These are phyloP conservation scores for Luffia ferchaultella DNA, from an alignment of 2,888 invertebrate species.

Conservation along the genomic window DNA sequence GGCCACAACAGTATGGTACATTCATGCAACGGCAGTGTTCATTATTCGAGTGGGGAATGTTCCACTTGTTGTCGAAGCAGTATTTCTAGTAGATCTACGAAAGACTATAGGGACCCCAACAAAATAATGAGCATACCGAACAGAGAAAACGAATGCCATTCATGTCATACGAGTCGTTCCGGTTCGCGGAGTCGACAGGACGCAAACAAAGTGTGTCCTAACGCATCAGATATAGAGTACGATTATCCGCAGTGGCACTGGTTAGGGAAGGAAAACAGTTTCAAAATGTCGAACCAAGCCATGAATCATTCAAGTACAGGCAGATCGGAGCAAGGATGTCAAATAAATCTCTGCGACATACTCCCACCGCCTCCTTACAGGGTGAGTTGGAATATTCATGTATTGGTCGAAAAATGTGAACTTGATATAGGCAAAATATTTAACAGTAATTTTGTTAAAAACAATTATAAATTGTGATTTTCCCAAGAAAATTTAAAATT, in stretches of 20 bases:
- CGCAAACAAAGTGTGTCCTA: conserved; percentile 58
- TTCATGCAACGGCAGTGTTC: conserved; percentile 57
- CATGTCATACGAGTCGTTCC: conserved; percentile 56
- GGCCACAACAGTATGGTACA: conserved; percentile 56
- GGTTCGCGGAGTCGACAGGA: conserved; percentile 57
- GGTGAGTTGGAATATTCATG: conserved; percentile 40
- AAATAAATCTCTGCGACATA: conserved; percentile 72
- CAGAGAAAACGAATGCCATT: conserved; percentile 53
- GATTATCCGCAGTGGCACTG: conserved; percentile 63
- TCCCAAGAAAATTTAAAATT: no score
- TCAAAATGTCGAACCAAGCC: conserved; percentile 59
- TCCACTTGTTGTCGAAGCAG: conserved; percentile 60
- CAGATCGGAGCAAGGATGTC: conserved; percentile 60
- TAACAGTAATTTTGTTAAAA: no score
- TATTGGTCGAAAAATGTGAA: no score
- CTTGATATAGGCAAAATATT: no score
- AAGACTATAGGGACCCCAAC: conserved; percentile 49
- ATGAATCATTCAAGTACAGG: conserved; percentile 50
- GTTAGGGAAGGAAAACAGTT: conserved; percentile 60
- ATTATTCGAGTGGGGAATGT: conserved; percentile 58
- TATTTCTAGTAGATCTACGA: conserved; percentile 50
- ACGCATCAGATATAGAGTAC: conserved; percentile 53
- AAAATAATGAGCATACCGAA: conserved; percentile 45
- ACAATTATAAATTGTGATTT: no score
- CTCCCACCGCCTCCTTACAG: conserved; percentile 71